phyloP scores from a whole-genome alignment of 1,140 invertebrate genomes.

The Orussus abietinus region DNA sequence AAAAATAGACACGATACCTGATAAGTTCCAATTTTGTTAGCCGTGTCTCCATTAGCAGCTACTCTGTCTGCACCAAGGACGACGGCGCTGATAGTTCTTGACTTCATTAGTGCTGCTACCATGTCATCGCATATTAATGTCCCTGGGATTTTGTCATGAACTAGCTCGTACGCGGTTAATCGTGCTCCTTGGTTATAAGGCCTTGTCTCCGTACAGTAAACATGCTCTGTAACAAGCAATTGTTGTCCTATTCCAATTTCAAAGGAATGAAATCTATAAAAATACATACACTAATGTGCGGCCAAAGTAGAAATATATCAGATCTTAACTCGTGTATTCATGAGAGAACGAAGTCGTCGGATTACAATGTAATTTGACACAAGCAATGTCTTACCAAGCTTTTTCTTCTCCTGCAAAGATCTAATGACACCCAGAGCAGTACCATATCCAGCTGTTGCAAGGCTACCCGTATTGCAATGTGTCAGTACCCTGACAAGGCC shows the following conservation, averaged over 20 bases:
- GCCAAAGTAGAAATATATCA: no score
- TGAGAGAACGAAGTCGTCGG: no score
- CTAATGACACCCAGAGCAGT: slow-evolving; percentile 95
- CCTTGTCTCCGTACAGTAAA: slow-evolving; percentile 94
- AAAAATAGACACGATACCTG: no score
- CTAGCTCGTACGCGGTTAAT: slow-evolving; percentile 92
- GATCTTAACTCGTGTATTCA: no score
- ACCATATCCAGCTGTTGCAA: slow-evolving; percentile 96
- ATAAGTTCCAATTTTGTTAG: slow-evolving; percentile 99
- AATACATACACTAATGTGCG: no score
- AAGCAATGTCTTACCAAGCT: slow-evolving; percentile 62
- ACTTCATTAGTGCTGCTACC: slow-evolving; percentile 86
- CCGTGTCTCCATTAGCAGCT: slow-evolving; percentile 94
- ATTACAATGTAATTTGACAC: slow-evolving; percentile 5
- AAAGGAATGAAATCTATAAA: no score
- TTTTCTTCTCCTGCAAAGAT: slow-evolving; percentile 66
- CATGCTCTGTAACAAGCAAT: slow-evolving; percentile 65
- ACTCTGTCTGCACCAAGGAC: slow-evolving; percentile 88
- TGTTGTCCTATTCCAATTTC: no score
- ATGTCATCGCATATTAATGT: slow-evolving; percentile 94
- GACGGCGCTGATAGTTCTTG: slow-evolving; percentile 71
- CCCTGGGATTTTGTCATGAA: slow-evolving; percentile 88
- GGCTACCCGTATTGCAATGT: slow-evolving; percentile 96
- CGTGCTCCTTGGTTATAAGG: slow-evolving; percentile 97
- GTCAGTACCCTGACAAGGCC: slow-evolving; percentile 74